A percentile compares a stretch with the other conserved stretches of the same genome.
phyloP scores from a whole-genome alignment of 2,888 invertebrate genomes.

The Eristalis arbustorum region DNA sequence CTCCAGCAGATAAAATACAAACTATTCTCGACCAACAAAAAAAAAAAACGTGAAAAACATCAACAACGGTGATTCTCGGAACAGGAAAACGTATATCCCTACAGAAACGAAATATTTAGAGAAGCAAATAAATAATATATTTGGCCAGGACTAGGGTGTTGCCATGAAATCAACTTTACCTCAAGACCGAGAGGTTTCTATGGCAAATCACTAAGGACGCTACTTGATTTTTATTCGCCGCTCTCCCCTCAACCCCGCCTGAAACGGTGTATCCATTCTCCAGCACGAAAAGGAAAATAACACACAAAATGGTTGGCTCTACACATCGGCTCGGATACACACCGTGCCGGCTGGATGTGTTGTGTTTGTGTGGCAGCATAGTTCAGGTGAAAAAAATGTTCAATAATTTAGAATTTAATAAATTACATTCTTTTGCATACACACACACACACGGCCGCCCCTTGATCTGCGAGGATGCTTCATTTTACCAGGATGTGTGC shows the following conservation, averaged over 20 bases:
- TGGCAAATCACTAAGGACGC: slow-evolving; percentile 69
- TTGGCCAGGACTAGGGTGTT: slow-evolving; percentile 75
- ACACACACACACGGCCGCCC: neutral
- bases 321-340: neutral
- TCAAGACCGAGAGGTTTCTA: slow-evolving; percentile 58
- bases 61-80: neutral
- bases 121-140: slow-evolving; percentile 23
- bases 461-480: neutral
- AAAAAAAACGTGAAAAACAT: neutral
- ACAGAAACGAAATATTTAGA: slow-evolving; percentile 14
- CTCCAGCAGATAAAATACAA: slow-evolving; percentile 1
- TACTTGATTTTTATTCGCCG: slow-evolving; percentile 33
- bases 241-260: slow-evolving; percentile 1
- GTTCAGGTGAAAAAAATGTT: neutral
- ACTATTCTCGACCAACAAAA: neutral
- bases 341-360: neutral
- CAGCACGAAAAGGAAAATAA: slow-evolving; percentile 5
- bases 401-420: slow-evolving; percentile 22
- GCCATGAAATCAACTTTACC: slow-evolving; percentile 77
- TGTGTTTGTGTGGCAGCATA: neutral
- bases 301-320: slow-evolving; percentile 8
- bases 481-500: neutral
- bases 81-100: neutral
- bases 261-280: neutral
- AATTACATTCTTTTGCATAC: neutral